Evolutionary conservation across 2,888 invertebrate genomes (phyloP).

Genomic region (Mechanitis messenoides): DNA sequence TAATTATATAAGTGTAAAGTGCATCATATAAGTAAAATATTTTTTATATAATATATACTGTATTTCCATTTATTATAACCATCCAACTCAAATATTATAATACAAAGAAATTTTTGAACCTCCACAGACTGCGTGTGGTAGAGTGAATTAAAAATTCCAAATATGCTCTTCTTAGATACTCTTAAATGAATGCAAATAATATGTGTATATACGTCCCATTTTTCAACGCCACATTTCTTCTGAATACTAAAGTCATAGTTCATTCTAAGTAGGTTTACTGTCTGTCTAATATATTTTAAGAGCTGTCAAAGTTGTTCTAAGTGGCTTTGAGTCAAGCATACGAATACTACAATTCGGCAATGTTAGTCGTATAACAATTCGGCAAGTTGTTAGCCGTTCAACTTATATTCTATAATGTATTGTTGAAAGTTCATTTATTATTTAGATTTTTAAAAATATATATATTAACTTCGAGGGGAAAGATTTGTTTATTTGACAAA

Average conservation of each 20-base stretch:
- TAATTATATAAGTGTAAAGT: neutral
- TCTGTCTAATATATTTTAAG: slow-evolving; percentile 26
- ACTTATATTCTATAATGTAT: too few relatives aligned
- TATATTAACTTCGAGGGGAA: too few relatives aligned
- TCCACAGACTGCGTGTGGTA: too few relatives aligned
- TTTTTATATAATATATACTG: neutral
- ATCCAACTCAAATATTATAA: too few relatives aligned
- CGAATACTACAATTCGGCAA: slow-evolving; percentile 9
- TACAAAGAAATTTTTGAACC: too few relatives aligned
- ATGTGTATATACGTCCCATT: neutral
- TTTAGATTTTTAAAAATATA: too few relatives aligned
- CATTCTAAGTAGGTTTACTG: slow-evolving; percentile 17
- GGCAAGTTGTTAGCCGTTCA: too few relatives aligned
- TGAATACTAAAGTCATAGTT: slow-evolving; percentile 4
- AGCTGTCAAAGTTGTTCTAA: slow-evolving; percentile 26
- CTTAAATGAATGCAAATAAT: too few relatives aligned
- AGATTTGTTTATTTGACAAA: too few relatives aligned
- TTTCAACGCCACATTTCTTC: neutral
- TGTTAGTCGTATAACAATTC: neutral
- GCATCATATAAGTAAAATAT: neutral
- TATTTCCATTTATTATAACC: neutral
- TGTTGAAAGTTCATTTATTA: too few relatives aligned
- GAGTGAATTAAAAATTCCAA: too few relatives aligned
- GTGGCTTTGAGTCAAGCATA: slow-evolving; percentile 19
- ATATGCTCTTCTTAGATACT: neutral